Evolutionary conservation across 1,140 invertebrate genomes (phyloP).

Genomic region (Eupristina koningsbergeri): DNA sequence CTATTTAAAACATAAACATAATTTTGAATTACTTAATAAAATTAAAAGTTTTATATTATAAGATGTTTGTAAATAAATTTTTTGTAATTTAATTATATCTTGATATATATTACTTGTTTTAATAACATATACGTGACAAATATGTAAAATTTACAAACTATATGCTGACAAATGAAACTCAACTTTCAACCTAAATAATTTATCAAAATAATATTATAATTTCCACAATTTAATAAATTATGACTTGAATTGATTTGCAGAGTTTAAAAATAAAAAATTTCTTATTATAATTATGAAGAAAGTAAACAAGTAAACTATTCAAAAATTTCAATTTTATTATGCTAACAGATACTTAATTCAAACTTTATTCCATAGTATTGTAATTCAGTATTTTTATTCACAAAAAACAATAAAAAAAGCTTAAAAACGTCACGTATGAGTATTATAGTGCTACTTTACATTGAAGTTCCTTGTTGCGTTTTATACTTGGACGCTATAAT

Average conservation of each 20-base stretch:
- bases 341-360: background rate
- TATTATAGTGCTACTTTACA: slow-evolving; percentile 24
- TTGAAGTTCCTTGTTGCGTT: slow-evolving; percentile 47
- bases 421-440: background rate
- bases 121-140: background rate
- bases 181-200: background rate
- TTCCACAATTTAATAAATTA: background rate
- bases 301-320: background rate
- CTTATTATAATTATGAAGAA: slow-evolving; percentile 16
- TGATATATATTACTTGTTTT: background rate
- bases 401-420: slow-evolving; percentile 12
- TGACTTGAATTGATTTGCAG: background rate
- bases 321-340: slow-evolving; percentile 24
- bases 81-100: no score
- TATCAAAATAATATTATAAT: background rate
- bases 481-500: slow-evolving; percentile 38
- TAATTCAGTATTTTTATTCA: slow-evolving; percentile 43
- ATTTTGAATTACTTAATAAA: no score
- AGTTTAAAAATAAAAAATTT: background rate
- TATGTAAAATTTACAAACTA: background rate
- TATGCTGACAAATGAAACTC: background rate
- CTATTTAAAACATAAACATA: no score
- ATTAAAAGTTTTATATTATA: no score
- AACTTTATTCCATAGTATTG: slow-evolving; percentile 19
- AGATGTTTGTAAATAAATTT: no score